Evolutionary conservation across 2,888 invertebrate species (phyloP), one percentile per base, ranked within the genome.

Genomic region (Polyommatus icarus): DNA sequence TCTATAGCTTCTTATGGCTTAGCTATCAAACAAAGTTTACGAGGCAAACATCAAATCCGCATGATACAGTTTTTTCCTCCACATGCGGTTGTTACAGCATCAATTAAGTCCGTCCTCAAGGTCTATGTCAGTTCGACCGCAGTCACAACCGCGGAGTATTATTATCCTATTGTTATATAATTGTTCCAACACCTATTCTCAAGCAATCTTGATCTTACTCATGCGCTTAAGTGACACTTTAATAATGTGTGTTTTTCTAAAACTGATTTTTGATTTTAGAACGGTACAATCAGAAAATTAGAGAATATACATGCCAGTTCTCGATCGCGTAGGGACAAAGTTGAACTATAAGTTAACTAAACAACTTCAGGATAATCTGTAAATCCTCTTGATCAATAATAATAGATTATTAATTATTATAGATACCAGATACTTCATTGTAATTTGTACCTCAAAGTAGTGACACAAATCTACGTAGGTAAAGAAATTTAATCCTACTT

Each of bases 131-230:
- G 18, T 73, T 54, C 54, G 29, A 54, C 75, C 75, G 75, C 18
- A 29, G 24, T 46, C 29, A 54, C 46, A 75, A 75, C 75, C 75
- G 24, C 75, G 50, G 40, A 24, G 50, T 50, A 75, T 75, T 75
- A 75, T 75, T 46, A 46, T 75, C 75, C 54, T 75, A 75, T 75
- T 75, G 75, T 75, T 54, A 75, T 75, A 54, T 75, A 75, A 75
- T 40, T 40, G 73, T 46, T 46, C 73, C 20, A 46, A 73, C 36
- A 72, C 36, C 71, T 20, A 67, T 40, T 61, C 46, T 67, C 18
- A 46, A 24, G 61, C 24, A 76, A 61, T 67, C 29, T 67, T 61
- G 24, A 20, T 12, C 10, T 54, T 54, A 54, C 54, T 54, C 12
- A 50, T 50, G 50, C 3, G 7, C 50, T 50, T 4, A 50, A 50